Conservation (phyloP, 2,888 invertebrate genomes). For the Dryocosmus kuriphilus region DNA sequence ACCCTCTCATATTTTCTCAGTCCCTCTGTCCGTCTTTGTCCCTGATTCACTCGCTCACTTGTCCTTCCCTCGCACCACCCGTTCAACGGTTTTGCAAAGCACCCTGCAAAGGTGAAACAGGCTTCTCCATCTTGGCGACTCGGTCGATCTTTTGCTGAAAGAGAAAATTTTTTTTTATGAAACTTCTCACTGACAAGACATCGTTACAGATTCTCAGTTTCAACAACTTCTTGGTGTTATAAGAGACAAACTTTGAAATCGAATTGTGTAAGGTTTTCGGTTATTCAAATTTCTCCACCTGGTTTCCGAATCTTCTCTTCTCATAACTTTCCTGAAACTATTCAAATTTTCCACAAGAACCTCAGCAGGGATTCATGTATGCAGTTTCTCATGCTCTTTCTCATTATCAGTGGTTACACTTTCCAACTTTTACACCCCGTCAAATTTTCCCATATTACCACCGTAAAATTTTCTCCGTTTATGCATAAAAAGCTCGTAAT, state of each 20-base stretch:
- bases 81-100: not conserved
- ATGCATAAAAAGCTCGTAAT: not conserved
- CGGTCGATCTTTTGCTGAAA: not conserved
- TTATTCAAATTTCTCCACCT: slow-evolving; percentile 36
- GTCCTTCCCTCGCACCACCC: not conserved
- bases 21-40: slow-evolving; percentile 46
- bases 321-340: slow-evolving; percentile 11
- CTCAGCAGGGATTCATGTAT: slow-evolving; percentile 38
- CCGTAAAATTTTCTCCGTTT: not conserved
- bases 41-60: slow-evolving; percentile 30
- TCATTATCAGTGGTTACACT: slow-evolving; percentile 21
- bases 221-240: slow-evolving; percentile 2
- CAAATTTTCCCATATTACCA: not conserved
- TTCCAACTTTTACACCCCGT: not conserved
- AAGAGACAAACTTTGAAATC: slow-evolving; percentile 31
- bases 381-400: slow-evolving; percentile 15
- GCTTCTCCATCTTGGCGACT: not conserved
- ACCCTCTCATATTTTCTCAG: slow-evolving; percentile 3
- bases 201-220: slow-evolving; percentile 14
- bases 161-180: not conserved
- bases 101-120: not conserved
- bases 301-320: slow-evolving; percentile 7
- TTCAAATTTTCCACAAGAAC: slow-evolving; percentile 27
- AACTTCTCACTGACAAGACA: not conserved
- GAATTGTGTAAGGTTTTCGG: slow-evolving; percentile 21